Conservation (phyloP, 2,797 vertebrate genomes). For the Phrynocephalus forsythii region DNA sequence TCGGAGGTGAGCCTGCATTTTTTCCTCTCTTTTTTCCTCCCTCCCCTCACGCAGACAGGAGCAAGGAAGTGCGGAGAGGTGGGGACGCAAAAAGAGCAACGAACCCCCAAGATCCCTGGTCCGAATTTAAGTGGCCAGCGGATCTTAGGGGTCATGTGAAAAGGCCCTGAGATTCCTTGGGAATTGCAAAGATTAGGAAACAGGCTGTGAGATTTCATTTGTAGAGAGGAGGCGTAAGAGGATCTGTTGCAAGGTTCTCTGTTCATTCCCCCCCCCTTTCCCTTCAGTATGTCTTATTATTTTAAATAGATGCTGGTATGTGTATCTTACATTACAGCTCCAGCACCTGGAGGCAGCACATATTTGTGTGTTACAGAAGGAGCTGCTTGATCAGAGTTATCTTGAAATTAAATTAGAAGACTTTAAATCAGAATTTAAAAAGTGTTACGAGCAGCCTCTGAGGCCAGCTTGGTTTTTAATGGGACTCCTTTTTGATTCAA, state of each 20-base stretch:
- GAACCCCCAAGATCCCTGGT: too few relatives aligned
- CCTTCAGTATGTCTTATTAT: too few relatives aligned
- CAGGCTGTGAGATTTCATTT: constrained; percentile 60
- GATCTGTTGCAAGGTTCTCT: neutral
- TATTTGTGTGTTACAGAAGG: constrained; percentile 4
- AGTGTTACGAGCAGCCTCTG: constrained; percentile 54
- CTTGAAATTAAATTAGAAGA: constrained; percentile 65
- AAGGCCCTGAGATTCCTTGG: constrained; percentile 25
- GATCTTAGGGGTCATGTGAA: too few relatives aligned
- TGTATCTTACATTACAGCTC: constrained; percentile 39
- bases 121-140: too few relatives aligned
- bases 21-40: too few relatives aligned
- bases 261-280: constrained; percentile 22
- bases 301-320: too few relatives aligned
- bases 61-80: too few relatives aligned
- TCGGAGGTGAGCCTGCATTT: too few relatives aligned
- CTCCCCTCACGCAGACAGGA: too few relatives aligned
- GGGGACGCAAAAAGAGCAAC: too few relatives aligned
- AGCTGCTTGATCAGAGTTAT: constrained; percentile 56
- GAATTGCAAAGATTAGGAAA: constrained; percentile 62
- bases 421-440: constrained; percentile 49
- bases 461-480: constrained; percentile 54
- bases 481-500: constrained; percentile 41
- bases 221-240: neutral
- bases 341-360: constrained; percentile 42